Base-by-base conservation (phyloP, 1,140 invertebrate genomes). In the Tetramorium simillimum region DNA sequence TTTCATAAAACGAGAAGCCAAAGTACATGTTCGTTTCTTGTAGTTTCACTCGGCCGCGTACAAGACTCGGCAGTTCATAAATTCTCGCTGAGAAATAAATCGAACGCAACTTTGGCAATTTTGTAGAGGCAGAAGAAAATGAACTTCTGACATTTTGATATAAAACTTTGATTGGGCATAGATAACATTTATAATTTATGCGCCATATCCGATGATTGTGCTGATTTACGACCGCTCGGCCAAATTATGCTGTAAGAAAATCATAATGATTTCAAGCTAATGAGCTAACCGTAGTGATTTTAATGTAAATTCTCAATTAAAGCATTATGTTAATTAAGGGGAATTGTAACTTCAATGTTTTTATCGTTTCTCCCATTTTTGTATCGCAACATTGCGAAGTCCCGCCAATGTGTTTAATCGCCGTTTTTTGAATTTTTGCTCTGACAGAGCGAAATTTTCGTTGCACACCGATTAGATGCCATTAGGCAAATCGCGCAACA, bases 91-190 rank as follows among this genome's bases (percentile, higher is more conserved):
- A 16, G 46, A 37, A 67, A 49, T 33, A 49, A 51, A 2, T 10
- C 3, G 9, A 40, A 51, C 12, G n/a, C 49, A 51, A 51, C 5
- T 80, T 80, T 65, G 63, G 28, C 21, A 43, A 18, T 81, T 81
- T 70, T 5, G 63, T 49, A 81, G 28, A 78, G 24, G 43, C 60
- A 14, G 33, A 33, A 40, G 21, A 40, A 69, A 81, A 53, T 70
- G 63, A 70, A 69, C 77, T 70, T 70, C 37, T 56, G 46, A 81
- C 77, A 62, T 81, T 81, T 65, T 65, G 60, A 81, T 69, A 69
- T 81, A 81, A 69, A 53, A 81, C 62, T 70, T 81, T 81, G 46
- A 81, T 43, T 81, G 33, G 33, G 3, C 16, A 69, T 65, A 67
- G 62, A 69, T 40, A 70, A 43, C 40, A 14, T 69, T 46, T 6